phyloP scores from a whole-genome alignment of 2,888 invertebrate genomes.

The Plemyria rubiginata region DNA sequence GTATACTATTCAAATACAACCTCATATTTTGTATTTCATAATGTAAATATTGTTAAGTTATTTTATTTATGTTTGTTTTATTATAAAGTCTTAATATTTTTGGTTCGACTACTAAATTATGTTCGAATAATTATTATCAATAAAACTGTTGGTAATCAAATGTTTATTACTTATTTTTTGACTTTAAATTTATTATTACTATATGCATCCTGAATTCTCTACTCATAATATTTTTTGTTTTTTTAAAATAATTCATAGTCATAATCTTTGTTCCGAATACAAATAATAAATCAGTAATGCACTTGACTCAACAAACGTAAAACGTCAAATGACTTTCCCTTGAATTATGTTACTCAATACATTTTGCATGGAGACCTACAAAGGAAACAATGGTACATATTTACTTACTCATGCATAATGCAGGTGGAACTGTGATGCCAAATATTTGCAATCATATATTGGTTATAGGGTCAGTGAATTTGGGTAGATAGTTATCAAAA shows the following conservation, averaged over 20 bases:
- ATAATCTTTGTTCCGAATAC: neutral
- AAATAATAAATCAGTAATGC: neutral
- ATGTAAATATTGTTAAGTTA: slow-evolving; percentile 61
- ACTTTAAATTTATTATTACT: neutral
- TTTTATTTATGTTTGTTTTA: slow-evolving; percentile 40
- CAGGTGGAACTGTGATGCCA: slow-evolving; percentile 40
- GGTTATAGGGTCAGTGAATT: slow-evolving; percentile 39
- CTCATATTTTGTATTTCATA: slow-evolving; percentile 44
- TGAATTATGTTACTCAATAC: slow-evolving; percentile 43
- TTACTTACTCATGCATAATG: slow-evolving; percentile 47
- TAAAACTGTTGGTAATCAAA: slow-evolving; percentile 72
- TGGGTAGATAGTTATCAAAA: neutral
- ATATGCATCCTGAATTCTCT: too few species aligned
- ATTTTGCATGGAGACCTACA: slow-evolving; percentile 35
- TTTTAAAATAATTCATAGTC: too few species aligned
- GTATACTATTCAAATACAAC: slow-evolving; percentile 36
- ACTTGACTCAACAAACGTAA: neutral
- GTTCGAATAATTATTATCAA: slow-evolving; percentile 62
- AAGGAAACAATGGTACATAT: slow-evolving; percentile 32
- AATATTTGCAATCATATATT: slow-evolving; percentile 39
- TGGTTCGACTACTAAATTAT: slow-evolving; percentile 54
- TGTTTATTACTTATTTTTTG: slow-evolving; percentile 2
- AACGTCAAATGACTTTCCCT: slow-evolving; percentile 28
- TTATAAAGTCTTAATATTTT: slow-evolving; percentile 41
- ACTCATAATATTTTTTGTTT: too few species aligned